Evolutionary conservation across 2,113 vertebrate species (phyloP), one percentile per base, ranked within the genome.

Genomic region (Tapirus terrestris): DNA sequence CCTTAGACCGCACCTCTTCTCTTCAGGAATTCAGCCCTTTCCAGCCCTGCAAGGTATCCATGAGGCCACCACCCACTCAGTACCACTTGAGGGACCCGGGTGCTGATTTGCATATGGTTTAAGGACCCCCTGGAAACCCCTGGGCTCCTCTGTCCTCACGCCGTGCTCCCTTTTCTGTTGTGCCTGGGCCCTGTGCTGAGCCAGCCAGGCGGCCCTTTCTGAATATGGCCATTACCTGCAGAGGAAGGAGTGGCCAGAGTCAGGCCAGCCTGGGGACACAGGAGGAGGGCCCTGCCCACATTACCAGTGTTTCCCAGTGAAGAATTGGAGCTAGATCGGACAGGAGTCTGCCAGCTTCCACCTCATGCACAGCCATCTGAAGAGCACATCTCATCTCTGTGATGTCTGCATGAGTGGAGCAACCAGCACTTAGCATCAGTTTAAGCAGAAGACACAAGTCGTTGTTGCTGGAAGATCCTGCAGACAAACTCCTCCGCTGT

Each of bases 331-430:
- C 61, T 63, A 10, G 77, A 27, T 33, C 0, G 0, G 25, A 33
- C 6, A 5, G 25, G 18, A 16, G 1, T 6, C 5, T n/a, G 20
- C 9, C 3, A 0, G 21, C 16, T 6, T 48, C 56, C 18, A 16
- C 84, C 5, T 33, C 43, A 4, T 8, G 29, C 0, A 27, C 23
- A 8, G 33, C n/a, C 21, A 23, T 5, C 8, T 5, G 1, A 25
- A 13, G 6, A 2, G 5, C 25, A 4, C 0, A 5, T 8, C 33
- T 53, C 21, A 4, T 2, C n/a, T 11, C 45, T 18, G 0, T 0
- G 2, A 4, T 0, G 12, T 23, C 36, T 60, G 31, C 1, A 0
- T 0, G 3, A 6, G 43, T 1, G 12, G 25, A 58, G 60, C 10
- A 36, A 16, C 63, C 12, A 0, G 43, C 2, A 1, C 33, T 1